A percentile compares a stretch with the other conserved stretches of the same genome.
These are phyloP conservation scores for Corythornis vintsioides DNA, from an alignment of 2,113 vertebrate genomes.

Conservation along the genomic window DNA sequence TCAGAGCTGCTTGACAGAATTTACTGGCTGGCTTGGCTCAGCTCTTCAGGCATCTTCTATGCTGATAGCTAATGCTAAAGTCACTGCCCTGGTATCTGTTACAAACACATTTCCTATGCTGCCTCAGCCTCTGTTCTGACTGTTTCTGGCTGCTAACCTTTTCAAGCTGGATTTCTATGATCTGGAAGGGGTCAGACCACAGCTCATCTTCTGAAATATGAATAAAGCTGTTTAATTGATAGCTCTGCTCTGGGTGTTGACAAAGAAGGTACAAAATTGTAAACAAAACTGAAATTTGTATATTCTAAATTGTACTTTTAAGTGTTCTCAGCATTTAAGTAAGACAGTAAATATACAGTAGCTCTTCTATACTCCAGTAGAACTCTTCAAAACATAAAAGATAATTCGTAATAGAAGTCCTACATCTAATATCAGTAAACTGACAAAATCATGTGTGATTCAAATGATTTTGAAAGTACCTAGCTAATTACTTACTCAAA, in stretches of 20 bases:
- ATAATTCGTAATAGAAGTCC: background rate
- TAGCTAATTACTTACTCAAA: conserved; percentile 74
- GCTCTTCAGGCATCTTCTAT: conserved; percentile 32
- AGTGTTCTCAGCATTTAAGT: background rate
- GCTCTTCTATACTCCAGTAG: background rate
- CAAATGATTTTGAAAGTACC: background rate
- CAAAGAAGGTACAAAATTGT: background rate
- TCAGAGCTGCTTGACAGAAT: conserved; percentile 33
- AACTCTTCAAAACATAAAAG: background rate
- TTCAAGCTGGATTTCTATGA: conserved; percentile 55
- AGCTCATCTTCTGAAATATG: conserved; percentile 45
- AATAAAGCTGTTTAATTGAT: conserved; percentile 47
- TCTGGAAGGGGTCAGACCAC: conserved; percentile 27
- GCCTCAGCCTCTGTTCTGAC: conserved; percentile 26
- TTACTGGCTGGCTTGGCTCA: conserved; percentile 49
- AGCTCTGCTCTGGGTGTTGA: conserved; percentile 17
- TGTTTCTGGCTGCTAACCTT: conserved; percentile 62
- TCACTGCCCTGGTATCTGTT: conserved; percentile 53
- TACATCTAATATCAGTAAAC: background rate
- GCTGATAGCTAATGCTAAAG: conserved; percentile 54
- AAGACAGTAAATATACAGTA: background rate
- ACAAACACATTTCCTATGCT: conserved; percentile 50
- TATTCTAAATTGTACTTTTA: background rate
- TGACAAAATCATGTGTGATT: background rate
- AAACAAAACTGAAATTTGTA: background rate